Percentiles rank a stretch among this genome's conserved stretches.
Conservation (phyloP, 2,113 vertebrate genomes). For the Chionis minor region DNA sequence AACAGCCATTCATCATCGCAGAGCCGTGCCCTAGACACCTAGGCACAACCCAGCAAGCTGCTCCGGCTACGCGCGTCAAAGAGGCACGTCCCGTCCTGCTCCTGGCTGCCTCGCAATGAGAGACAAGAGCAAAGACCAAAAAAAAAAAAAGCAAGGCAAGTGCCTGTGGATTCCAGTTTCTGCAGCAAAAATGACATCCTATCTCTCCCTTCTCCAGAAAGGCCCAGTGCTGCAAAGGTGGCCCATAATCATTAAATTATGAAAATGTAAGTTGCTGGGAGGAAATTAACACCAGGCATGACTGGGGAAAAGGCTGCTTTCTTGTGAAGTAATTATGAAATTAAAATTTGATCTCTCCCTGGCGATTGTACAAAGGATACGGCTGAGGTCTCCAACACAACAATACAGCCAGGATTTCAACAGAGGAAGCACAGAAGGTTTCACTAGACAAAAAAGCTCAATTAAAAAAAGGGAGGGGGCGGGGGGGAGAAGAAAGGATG, state of each 20-base stretch:
- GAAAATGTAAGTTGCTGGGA: constrained; percentile 69
- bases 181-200: neutral
- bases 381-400: constrained; percentile 3
- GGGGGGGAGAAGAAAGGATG: neutral
- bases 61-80: neutral
- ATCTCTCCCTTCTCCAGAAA: neutral
- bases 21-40: neutral
- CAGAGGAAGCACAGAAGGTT: neutral
- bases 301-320: constrained; percentile 66
- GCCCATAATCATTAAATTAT: constrained; percentile 67
- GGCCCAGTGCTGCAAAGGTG: constrained; percentile 34
- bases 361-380: constrained; percentile 43
- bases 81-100: rapidly evolving
- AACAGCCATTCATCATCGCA: constrained; percentile 70
- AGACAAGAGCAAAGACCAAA: neutral
- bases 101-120: rapidly evolving
- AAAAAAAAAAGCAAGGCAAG: neutral
- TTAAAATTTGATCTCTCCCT: constrained; percentile 74
- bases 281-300: constrained; percentile 71
- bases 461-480: neutral
- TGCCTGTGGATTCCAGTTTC: neutral
- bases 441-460: constrained; percentile 32
- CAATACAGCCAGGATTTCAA: neutral
- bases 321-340: constrained; percentile 76
- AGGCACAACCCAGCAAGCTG: neutral